Percentiles rank a stretch among this genome's conserved stretches.
Conservation (phyloP, 2,113 vertebrate genomes). For the Catagonus wagneri region DNA sequence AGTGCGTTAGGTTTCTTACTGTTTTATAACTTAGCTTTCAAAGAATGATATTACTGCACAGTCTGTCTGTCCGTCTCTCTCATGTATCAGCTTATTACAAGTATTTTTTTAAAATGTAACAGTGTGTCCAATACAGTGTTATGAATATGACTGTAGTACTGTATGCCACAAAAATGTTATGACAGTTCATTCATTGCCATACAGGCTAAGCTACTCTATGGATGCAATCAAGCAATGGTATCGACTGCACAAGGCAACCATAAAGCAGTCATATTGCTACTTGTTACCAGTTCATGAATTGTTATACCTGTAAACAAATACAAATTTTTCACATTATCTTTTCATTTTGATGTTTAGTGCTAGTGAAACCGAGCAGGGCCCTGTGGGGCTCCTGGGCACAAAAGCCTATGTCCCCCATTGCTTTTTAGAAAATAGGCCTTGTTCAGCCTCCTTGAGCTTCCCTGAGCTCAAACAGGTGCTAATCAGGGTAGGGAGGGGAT, state of each 20-base stretch:
- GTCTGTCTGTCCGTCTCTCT: not conserved
- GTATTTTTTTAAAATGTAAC: not conserved
- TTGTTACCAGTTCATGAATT: not conserved
- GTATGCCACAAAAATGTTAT: not conserved
- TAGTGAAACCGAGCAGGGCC: not conserved
- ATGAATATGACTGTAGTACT: not conserved
- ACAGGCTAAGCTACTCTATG: not conserved
- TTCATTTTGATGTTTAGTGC: not conserved
- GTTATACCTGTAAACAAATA: not conserved
- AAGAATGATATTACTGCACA: not conserved
- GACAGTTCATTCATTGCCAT: not conserved
- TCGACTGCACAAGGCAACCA: not conserved
- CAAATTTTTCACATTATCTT: not conserved
- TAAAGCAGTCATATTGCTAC: not conserved
- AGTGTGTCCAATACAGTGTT: too few species aligned
- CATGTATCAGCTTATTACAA: not conserved
- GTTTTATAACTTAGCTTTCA: not conserved
- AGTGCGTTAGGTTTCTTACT: not conserved
- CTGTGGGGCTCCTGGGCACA: too few species aligned
- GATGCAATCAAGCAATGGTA: not conserved
- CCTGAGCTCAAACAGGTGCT: too few species aligned
- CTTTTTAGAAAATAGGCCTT: too few species aligned
- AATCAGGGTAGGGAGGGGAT: too few species aligned
- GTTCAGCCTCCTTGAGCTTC: too few species aligned
- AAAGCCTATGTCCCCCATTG: too few species aligned